A percentile compares a stretch with the other conserved stretches of the same genome.
Conservation (phyloP, 2,113 vertebrate species). For the Fulmarus glacialis region DNA sequence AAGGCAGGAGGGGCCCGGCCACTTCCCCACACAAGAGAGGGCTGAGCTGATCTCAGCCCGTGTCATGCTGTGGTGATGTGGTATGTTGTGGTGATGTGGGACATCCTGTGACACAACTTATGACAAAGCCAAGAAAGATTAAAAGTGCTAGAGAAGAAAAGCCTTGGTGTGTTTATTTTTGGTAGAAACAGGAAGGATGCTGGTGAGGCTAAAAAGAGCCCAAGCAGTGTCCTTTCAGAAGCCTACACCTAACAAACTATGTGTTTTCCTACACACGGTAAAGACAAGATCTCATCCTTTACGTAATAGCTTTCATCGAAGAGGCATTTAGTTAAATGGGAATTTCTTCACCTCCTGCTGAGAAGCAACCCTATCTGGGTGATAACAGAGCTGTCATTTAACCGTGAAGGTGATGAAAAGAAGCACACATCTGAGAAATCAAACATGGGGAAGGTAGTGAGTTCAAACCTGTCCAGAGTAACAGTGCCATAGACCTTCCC, state of each 20-base stretch:
- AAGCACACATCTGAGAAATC: not conserved
- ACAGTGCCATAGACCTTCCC: not conserved
- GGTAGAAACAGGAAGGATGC: conserved; percentile 27
- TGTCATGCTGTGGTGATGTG: not conserved
- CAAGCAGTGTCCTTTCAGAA: not conserved
- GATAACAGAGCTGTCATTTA: not conserved
- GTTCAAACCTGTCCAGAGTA: not conserved
- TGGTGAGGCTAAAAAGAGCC: not conserved
- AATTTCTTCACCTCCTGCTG: not conserved
- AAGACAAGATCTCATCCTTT: not conserved
- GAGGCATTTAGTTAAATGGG: not conserved
- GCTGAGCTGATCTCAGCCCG: not conserved
- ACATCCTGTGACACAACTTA: conserved; percentile 32
- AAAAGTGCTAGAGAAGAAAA: conserved; percentile 1
- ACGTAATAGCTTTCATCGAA: rapidly evolving
- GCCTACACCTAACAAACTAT: not conserved
- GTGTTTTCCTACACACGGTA: not conserved
- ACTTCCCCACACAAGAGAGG: not conserved
- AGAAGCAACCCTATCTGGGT: not conserved
- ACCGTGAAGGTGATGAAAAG: not conserved
- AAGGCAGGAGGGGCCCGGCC: not conserved
- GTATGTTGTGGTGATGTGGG: not conserved
- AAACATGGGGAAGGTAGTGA: not conserved
- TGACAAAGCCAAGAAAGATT: not conserved
- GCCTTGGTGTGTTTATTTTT: not conserved